phyloP scores from a whole-genome alignment of 1,140 invertebrate species.

The Drosophila triauraria region DNA sequence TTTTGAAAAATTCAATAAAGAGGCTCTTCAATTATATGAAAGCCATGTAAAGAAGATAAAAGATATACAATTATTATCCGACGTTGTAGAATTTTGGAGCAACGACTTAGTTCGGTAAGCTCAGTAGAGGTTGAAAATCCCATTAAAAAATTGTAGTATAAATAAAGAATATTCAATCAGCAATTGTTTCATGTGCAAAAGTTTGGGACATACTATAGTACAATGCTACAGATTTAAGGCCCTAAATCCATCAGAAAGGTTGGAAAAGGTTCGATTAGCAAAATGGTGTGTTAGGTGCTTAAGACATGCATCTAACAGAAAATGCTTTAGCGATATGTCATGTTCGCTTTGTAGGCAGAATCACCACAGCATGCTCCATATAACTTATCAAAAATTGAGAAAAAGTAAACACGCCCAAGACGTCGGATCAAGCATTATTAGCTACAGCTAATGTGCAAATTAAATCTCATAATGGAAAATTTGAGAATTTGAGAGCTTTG shows the following conservation, averaged over 20 bases:
- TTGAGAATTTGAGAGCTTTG: too few species aligned
- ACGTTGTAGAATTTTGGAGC: conserved; percentile 6
- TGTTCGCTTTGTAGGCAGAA: too few species aligned
- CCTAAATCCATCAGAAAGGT: not conserved
- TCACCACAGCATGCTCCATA: too few species aligned
- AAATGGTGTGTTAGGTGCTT: conserved; percentile 1
- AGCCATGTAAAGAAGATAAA: too few species aligned
- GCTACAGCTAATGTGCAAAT: too few species aligned
- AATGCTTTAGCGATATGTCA: not conserved
- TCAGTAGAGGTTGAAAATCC: conserved; percentile 7
- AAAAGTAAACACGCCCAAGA: too few species aligned
- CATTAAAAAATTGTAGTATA: not conserved
- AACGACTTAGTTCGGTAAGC: conserved; percentile 1
- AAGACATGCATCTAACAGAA: not conserved
- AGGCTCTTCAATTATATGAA: too few species aligned
- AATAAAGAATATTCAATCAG: not conserved
- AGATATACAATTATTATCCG: not conserved
- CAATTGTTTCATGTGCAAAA: not conserved
- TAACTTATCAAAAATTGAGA: too few species aligned
- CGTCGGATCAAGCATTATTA: too few species aligned
- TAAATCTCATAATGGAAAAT: too few species aligned
- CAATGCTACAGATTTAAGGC: not conserved
- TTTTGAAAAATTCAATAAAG: too few species aligned
- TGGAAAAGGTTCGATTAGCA: not conserved
- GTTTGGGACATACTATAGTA: not conserved